phyloP scores from a whole-genome alignment of 2,888 invertebrate genomes.

The Alviniconcha strummeri region DNA sequence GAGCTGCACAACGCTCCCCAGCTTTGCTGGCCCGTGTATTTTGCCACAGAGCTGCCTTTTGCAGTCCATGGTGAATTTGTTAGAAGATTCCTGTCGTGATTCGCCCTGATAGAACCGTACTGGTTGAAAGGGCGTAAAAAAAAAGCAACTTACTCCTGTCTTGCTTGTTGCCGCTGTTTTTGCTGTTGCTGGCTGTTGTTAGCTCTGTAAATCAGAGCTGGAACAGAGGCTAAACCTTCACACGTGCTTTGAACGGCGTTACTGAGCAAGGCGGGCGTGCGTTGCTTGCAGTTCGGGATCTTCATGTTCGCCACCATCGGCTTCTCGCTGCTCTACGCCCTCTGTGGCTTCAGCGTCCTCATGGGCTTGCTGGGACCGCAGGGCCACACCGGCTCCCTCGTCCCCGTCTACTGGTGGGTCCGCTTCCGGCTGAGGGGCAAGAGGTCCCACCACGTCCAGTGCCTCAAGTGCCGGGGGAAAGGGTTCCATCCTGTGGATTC shows the following conservation, averaged over 20 bases:
- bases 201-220: no score
- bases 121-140: background rate
- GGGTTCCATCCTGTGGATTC: constrained; percentile 6
- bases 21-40: no score
- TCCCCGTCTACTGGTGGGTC: constrained; percentile 33
- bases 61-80: no score
- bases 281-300: constrained; percentile 57
- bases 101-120: no score
- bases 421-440: constrained; percentile 30
- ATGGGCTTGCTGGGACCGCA: constrained; percentile 57
- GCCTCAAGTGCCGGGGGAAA: constrained; percentile 29
- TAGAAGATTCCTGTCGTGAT: no score
- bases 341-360: constrained; percentile 54
- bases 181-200: background rate
- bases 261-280: no score
- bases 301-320: constrained; percentile 67
- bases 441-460: constrained; percentile 26
- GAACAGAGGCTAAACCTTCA: no score
- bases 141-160: background rate
- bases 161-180: background rate
- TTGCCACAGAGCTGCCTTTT: no score
- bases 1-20: no score
- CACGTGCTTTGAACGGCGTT: no score
- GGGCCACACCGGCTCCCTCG: constrained; percentile 50
- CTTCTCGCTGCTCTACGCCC: constrained; percentile 61